A percentile compares a stretch with the other conserved stretches of the same genome.
These are phyloP conservation scores for Monochamus alternatus DNA, from an alignment of 2,888 invertebrate genomes.

Conservation along the genomic window DNA sequence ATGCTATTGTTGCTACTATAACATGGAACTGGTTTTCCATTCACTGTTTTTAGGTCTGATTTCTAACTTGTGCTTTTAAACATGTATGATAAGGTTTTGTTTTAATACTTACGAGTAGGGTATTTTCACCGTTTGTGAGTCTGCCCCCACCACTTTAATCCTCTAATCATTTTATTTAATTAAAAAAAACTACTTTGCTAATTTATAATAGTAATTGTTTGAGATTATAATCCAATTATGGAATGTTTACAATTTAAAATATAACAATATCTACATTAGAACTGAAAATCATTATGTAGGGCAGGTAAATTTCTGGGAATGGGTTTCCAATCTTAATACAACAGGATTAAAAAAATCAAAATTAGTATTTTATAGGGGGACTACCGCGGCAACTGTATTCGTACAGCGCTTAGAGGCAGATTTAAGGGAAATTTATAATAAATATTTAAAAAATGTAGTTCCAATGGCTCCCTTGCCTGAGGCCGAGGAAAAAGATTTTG, in stretches of 20 bases:
- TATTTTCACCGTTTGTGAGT: no score
- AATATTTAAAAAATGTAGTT: constrained; percentile 8
- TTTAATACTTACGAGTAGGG: constrained; percentile 77
- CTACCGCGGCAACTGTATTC: constrained; percentile 23
- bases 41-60: constrained; percentile 88
- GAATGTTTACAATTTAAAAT: no score
- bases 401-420: constrained; percentile 25
- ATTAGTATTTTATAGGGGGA: constrained; percentile 19
- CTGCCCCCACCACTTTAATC: no score
- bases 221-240: no score
- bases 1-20: constrained; percentile 98
- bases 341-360: no score
- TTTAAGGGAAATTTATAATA: constrained; percentile 13
- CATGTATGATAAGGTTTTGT: constrained; percentile 91
- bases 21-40: constrained; percentile 85
- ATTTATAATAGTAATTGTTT: no score
- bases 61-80: constrained; percentile 78
- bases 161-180: no score
- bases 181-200: no score
- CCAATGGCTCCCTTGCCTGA: background rate
- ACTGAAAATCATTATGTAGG: no score
- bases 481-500: constrained; percentile 19
- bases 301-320: no score
- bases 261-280: no score
- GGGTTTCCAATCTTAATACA: no score